Conservation (phyloP, 2,888 invertebrate species). For the Aricia artaxerxes region DNA sequence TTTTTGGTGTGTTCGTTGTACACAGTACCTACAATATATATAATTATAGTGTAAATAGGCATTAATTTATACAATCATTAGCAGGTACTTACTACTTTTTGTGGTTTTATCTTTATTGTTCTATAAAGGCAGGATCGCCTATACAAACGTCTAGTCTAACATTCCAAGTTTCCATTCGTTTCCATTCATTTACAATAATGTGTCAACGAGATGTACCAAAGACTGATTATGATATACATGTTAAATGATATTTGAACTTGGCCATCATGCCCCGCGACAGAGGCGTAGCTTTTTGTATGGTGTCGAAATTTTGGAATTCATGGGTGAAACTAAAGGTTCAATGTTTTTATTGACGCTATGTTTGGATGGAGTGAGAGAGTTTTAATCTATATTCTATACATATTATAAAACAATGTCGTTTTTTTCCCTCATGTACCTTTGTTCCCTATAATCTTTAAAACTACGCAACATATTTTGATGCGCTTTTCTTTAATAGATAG, state of each 20-base stretch:
- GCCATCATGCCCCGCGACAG: slow-evolving; percentile 35
- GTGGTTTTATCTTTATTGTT: not conserved
- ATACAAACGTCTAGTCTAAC: slow-evolving; percentile 9
- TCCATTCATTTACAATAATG: slow-evolving; percentile 38
- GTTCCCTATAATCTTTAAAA: too few relatives aligned
- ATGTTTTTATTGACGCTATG: not conserved
- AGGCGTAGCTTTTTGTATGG: slow-evolving; percentile 22
- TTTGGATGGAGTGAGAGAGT: not conserved
- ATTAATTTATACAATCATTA: not conserved
- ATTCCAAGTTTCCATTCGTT: slow-evolving; percentile 32
- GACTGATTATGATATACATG: slow-evolving; percentile 42
- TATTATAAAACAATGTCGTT: too few relatives aligned
- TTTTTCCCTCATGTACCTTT: too few relatives aligned
- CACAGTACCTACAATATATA: not conserved
- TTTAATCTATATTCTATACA: not conserved
- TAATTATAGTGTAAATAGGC: not conserved
- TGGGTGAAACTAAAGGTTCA: slow-evolving; percentile 5
- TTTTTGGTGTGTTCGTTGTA: not conserved
- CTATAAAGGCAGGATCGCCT: not conserved
- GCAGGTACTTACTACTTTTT: not conserved
- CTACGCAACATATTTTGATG: too few relatives aligned
- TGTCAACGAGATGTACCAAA: slow-evolving; percentile 37
- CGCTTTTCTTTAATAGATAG: too few relatives aligned
- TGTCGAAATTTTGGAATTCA: slow-evolving; percentile 20
- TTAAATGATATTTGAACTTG: slow-evolving; percentile 39